Evolutionary conservation across 2,888 invertebrate species (phyloP), one percentile per base, ranked within the genome.

Genomic region (Ethmia dodecea): DNA sequence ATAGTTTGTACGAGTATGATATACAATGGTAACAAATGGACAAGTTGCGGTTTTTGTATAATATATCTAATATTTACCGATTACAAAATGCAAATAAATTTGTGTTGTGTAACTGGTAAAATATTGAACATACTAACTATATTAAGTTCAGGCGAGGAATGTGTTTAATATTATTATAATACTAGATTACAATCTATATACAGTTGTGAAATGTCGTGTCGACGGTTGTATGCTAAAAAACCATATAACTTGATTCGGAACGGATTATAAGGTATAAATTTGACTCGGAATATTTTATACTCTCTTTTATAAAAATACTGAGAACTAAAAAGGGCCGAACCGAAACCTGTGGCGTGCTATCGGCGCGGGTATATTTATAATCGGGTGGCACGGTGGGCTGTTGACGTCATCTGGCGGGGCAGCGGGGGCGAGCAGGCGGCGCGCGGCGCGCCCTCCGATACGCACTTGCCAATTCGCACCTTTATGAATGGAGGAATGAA

Each of bases 381-480:
- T 69, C 68, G 74, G 79, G 75, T 69, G 78, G 78, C 46, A 56
- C 56, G 65, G 73, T 63, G 81, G 76, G 73, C 64, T 55, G 72
- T 77, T 83, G 83, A 83, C 84, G 84, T 84, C 84, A 84, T 70
- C 56, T 56, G 48, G 54, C 55, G 63, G 64, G 53, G 59, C 53
- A 54, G 42, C 50, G 50, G 56, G 51, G 45, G 47, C 50, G 53
- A 49, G 58, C 37, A 54, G n/a, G n/a, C n/a, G 47, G 42, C 47
- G 49, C 48, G 47, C 37, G 45, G 55, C 71, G 73, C 72, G 63
- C 75, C 80, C 76, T 75, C 72, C 69, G 57, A 64, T 80, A 84
- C 83, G 81, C 80, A 80, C 81, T 83, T 77, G 72, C 77, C 72
- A 81, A 80, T 80, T 84, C 74, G 72, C 80, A 79, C 79, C 79